A percentile compares a stretch with the other conserved stretches of the same genome.
Conservation (phyloP, 1,140 invertebrate species). For the Caenorhabditis latens region DNA sequence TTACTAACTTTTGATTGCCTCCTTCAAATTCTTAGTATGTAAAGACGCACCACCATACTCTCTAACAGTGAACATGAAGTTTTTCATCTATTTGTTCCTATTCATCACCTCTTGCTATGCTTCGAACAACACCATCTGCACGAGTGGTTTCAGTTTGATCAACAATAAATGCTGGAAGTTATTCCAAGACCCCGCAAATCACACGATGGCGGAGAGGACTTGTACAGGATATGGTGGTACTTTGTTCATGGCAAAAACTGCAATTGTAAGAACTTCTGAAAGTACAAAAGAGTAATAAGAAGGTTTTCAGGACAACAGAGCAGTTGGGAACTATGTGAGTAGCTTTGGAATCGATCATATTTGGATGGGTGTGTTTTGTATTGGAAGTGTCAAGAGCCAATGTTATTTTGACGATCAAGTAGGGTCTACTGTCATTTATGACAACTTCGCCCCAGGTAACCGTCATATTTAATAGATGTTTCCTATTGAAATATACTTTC, state of each 20-base stretch:
- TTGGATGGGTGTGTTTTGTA: neutral
- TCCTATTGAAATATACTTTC: too few relatives aligned
- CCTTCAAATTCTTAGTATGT: too few relatives aligned
- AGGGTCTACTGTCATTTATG: neutral
- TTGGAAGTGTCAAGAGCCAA: neutral
- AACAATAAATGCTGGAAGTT: conserved; percentile 6
- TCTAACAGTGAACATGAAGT: neutral
- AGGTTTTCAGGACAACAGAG: neutral
- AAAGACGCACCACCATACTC: too few relatives aligned
- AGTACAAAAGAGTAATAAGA: too few relatives aligned
- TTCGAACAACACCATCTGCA: neutral
- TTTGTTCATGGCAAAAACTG: conserved; percentile 10
- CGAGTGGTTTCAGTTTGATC: neutral
- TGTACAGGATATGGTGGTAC: neutral
- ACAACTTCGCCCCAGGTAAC: neutral
- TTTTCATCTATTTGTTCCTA: neutral
- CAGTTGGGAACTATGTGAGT: neutral
- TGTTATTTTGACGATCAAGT: neutral
- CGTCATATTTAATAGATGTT: too few relatives aligned
- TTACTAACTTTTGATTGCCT: too few relatives aligned
- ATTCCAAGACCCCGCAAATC: neutral
- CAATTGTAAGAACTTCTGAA: neutral
- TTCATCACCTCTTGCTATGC: neutral
- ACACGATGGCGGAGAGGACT: neutral
- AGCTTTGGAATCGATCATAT: neutral